phyloP scores from a whole-genome alignment of 2,113 vertebrate genomes.

The Phodopus roborovskii region DNA sequence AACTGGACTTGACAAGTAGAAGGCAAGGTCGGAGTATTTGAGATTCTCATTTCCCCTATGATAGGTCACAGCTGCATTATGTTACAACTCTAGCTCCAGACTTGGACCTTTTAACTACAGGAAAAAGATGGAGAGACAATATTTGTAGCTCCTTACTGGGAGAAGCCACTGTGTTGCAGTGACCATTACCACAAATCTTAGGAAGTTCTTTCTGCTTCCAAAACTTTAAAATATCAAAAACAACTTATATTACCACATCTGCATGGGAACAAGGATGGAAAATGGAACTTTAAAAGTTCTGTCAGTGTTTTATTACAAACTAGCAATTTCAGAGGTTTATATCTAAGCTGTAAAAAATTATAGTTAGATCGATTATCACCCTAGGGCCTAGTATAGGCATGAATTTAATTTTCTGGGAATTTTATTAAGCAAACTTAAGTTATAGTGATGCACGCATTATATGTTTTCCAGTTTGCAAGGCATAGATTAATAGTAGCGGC shows the following conservation, averaged over 20 bases:
- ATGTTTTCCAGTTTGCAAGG: slow-evolving; percentile 19
- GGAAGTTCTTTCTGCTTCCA: slow-evolving; percentile 2
- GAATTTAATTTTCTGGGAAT: slow-evolving; percentile 65
- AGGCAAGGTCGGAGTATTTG: neutral
- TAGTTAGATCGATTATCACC: slow-evolving; percentile 63
- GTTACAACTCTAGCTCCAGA: too few species aligned
- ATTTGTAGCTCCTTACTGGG: neutral
- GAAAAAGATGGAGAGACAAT: neutral
- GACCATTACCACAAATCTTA: neutral
- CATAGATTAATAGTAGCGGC: slow-evolving; percentile 1
- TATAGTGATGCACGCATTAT: slow-evolving; percentile 9
- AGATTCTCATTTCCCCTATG: neutral
- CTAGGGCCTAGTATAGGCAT: slow-evolving; percentile 11
- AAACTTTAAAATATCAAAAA: slow-evolving; percentile 40
- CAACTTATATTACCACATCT: slow-evolving; percentile 15
- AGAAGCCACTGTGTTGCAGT: neutral
- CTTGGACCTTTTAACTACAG: neutral
- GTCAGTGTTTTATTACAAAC: slow-evolving; percentile 54
- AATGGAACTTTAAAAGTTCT: slow-evolving; percentile 62
- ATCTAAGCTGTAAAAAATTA: slow-evolving; percentile 69
- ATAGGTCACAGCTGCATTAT: neutral
- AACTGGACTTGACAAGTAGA: neutral
- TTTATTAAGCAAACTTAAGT: slow-evolving; percentile 62
- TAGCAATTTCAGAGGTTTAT: slow-evolving; percentile 63
- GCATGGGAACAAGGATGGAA: neutral